A percentile compares a stretch with the other conserved stretches of the same genome.
These are phyloP conservation scores for Lepilemur septentrionalis DNA, from an alignment of 2,797 vertebrate species.

Conservation along the genomic window DNA sequence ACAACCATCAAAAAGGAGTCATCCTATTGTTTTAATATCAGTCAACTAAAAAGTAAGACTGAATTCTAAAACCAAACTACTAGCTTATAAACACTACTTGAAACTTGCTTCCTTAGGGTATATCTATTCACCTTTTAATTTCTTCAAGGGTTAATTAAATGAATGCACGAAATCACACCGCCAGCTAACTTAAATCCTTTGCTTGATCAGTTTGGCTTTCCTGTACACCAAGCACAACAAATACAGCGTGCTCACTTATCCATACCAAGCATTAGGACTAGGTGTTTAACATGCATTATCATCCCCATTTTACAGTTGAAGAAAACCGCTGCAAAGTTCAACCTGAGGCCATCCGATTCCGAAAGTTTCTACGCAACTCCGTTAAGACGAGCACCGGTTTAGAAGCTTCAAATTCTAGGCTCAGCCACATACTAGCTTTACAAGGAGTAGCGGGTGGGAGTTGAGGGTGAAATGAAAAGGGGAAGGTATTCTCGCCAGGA, in stretches of 20 bases:
- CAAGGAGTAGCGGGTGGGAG: background rate
- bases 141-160: background rate
- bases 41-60: background rate
- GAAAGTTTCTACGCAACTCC: background rate
- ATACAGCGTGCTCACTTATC: background rate
- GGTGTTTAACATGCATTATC: background rate
- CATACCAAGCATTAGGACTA: background rate
- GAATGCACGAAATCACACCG: background rate
- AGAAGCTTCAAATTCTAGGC: background rate
- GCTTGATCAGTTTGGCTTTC: background rate
- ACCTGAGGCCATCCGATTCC: background rate
- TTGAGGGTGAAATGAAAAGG: too few relatives aligned
- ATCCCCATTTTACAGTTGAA: background rate
- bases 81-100: background rate
- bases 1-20: background rate
- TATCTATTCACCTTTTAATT: background rate
- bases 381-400: background rate
- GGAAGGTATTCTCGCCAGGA: background rate
- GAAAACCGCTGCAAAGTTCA: background rate
- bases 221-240: background rate
- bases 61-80: background rate
- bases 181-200: background rate
- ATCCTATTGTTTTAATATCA: background rate
- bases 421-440: background rate
- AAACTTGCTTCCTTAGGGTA: constrained; percentile 1